Conservation (phyloP, 2,113 vertebrate genomes). For the Thermophis baileyi region DNA sequence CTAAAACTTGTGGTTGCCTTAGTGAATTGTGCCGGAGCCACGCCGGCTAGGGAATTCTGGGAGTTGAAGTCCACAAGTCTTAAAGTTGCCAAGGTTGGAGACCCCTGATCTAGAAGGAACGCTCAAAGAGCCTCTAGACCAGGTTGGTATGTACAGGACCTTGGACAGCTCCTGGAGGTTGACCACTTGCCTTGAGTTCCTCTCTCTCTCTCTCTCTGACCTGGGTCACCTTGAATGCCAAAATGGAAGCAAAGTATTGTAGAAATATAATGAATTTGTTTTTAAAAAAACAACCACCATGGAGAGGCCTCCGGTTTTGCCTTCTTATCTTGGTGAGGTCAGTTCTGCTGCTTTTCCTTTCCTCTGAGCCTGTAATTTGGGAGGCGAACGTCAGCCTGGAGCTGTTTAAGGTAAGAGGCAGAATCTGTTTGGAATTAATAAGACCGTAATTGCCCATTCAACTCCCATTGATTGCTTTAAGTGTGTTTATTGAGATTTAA, state of each 20-base stretch:
- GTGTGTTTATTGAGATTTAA: slow-evolving; percentile 14
- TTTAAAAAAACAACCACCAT: background rate
- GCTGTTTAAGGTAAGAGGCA: background rate
- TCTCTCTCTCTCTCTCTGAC: too few species aligned
- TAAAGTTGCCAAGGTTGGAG: too few species aligned
- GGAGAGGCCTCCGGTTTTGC: background rate
- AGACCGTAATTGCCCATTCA: slow-evolving; percentile 21
- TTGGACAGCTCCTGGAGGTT: background rate
- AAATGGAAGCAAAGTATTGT: background rate
- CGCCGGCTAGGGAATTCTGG: background rate
- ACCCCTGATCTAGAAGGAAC: background rate
- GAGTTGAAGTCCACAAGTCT: background rate
- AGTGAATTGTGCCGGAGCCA: background rate
- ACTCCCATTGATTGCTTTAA: slow-evolving; percentile 13
- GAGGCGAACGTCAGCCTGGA: background rate
- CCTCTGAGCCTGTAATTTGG: background rate
- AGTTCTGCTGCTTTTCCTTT: background rate
- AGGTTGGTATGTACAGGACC: background rate
- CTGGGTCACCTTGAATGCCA: background rate
- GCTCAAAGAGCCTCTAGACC: background rate
- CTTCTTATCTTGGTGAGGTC: background rate
- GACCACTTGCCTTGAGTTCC: background rate
- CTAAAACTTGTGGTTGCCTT: background rate
- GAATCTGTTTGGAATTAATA: slow-evolving; percentile 1
- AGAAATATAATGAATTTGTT: background rate